Evolutionary conservation across 2,797 vertebrate genomes (phyloP).

Genomic region (Centropyge bicolor): DNA sequence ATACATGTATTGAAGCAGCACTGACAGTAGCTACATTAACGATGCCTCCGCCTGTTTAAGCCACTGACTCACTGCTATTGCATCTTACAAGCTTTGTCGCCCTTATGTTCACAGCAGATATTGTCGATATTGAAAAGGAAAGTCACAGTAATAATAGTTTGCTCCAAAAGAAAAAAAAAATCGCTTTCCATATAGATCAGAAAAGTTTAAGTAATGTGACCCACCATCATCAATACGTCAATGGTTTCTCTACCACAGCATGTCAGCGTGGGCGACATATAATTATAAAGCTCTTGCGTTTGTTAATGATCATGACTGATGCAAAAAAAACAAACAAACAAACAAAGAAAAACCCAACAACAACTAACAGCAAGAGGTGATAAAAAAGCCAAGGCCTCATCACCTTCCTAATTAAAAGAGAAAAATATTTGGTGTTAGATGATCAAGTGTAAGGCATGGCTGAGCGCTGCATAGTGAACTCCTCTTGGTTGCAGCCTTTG

Average conservation of each 20-base stretch:
- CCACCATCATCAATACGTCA: neutral
- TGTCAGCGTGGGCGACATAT: neutral
- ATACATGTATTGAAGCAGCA: neutral
- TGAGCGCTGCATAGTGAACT: slow-evolving; percentile 53
- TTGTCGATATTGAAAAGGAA: neutral
- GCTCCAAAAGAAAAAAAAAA: neutral
- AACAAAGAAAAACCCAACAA: no score
- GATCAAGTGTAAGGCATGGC: slow-evolving; percentile 59
- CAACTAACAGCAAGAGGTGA: slow-evolving; percentile 29
- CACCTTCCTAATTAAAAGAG: slow-evolving; percentile 71
- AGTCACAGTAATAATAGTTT: neutral
- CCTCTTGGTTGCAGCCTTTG: slow-evolving; percentile 33
- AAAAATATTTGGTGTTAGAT: slow-evolving; percentile 58
- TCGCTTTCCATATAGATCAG: neutral
- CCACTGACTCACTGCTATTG: neutral
- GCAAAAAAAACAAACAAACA: neutral
- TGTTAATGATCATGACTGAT: slow-evolving; percentile 19
- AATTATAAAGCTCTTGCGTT: slow-evolving; percentile 29
- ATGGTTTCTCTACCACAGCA: slow-evolving; percentile 1
- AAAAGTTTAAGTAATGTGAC: neutral
- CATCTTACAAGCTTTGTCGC: neutral
- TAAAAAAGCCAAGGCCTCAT: slow-evolving; percentile 52
- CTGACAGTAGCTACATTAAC: neutral
- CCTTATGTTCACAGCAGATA: neutral
- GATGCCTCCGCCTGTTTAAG: neutral